phyloP scores from a whole-genome alignment of 2,113 vertebrate genomes.

The Xenopus laevis region DNA sequence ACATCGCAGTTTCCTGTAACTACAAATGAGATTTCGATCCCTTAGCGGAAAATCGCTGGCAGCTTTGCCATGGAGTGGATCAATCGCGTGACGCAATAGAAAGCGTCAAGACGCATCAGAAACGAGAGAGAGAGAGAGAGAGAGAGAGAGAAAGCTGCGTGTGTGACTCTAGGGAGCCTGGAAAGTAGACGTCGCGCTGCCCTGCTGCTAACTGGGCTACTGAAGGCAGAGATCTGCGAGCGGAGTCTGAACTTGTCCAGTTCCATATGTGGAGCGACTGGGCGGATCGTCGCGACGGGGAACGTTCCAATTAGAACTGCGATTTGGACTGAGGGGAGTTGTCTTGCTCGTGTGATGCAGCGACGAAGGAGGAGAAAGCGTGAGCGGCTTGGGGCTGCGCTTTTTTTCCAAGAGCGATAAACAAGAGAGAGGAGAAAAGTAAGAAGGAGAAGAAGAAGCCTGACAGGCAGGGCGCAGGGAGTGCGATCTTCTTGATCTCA shows the following conservation, averaged over 20 bases:
- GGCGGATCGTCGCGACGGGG: background rate
- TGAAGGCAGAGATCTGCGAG: background rate
- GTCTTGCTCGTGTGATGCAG: conserved; percentile 5
- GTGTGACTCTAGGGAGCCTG: too few relatives aligned
- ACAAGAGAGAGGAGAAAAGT: conserved; percentile 32
- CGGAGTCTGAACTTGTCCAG: conserved; percentile 1
- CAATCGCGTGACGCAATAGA: too few relatives aligned
- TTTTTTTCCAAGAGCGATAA: conserved; percentile 26
- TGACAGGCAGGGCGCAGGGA: conserved; percentile 10
- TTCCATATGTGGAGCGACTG: conserved; percentile 20
- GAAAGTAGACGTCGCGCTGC: too few relatives aligned
- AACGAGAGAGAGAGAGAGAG: too few relatives aligned
- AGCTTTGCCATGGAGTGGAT: too few relatives aligned
- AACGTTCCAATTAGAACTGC: conserved; percentile 18
- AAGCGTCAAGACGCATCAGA: too few relatives aligned
- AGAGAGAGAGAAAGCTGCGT: too few relatives aligned
- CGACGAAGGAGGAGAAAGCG: conserved; percentile 12
- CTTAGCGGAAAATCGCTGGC: too few relatives aligned
- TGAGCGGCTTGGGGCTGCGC: conserved; percentile 9
- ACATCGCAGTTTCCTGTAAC: too few relatives aligned
- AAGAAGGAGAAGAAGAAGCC: conserved; percentile 4
- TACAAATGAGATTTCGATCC: too few relatives aligned
- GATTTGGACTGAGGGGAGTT: conserved; percentile 18
- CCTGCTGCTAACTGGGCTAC: background rate
- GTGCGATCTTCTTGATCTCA: background rate